A percentile compares a stretch with the other conserved stretches of the same genome.
phyloP scores from a whole-genome alignment of 2,888 invertebrate genomes.

The Rotaria sp. region DNA sequence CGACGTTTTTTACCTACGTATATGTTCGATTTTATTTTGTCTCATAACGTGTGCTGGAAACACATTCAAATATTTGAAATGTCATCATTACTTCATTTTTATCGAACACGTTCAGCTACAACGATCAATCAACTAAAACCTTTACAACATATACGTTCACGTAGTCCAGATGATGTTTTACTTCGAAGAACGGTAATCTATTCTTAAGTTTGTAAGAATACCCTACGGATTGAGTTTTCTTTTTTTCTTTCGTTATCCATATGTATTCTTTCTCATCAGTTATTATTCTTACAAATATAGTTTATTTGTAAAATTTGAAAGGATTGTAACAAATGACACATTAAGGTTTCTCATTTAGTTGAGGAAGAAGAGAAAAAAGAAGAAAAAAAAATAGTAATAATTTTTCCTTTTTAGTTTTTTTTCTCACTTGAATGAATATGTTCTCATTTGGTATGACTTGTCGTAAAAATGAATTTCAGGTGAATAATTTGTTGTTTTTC shows the following conservation, averaged over 20 bases:
- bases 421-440: not conserved
- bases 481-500: not conserved
- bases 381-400: not conserved
- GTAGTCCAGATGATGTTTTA: not conserved
- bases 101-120: not conserved
- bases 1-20: not conserved
- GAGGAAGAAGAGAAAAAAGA: not conserved
- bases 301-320: not conserved
- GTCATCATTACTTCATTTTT: not conserved
- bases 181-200: not conserved
- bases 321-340: not conserved
- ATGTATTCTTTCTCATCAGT: not conserved
- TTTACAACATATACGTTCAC: not conserved
- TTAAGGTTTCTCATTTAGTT: not conserved
- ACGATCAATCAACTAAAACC: constrained; percentile 15
- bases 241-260: too few relatives aligned
- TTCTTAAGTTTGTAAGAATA: not conserved
- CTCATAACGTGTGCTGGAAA: not conserved
- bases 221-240: too few relatives aligned
- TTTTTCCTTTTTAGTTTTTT: not conserved
- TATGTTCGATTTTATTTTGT: not conserved
- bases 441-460: not conserved
- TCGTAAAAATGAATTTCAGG: not conserved
- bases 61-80: not conserved
- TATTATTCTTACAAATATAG: not conserved